Evolutionary conservation across 2,113 vertebrate genomes (phyloP), one percentile per base, ranked within the genome.

Genomic region (Varanus komodoensis): DNA sequence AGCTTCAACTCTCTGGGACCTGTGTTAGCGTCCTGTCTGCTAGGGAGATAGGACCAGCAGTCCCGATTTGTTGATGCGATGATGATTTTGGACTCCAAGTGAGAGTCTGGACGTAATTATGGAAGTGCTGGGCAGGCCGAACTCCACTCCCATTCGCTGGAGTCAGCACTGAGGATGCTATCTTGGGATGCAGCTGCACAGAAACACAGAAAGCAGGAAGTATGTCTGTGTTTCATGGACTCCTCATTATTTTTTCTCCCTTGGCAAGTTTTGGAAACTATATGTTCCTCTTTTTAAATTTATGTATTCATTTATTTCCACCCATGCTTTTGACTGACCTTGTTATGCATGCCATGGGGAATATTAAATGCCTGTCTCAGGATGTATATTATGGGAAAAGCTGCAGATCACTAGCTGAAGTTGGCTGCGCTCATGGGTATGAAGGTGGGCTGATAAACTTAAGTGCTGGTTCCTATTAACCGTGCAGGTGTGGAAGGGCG

Each of bases 31-130:
- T 38, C 12, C 19, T 50, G 32, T 15, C 90, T 85, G 38, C 91
- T 84, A 93, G 54, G 94, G 95, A 94, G 94, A 93, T 91, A 44
- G 91, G 94, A 87, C 83, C 44, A 89, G 92, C 93, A 73, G 90
- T 94, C 94, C 90, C 91, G 90, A 94, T 92, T 90, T 91, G 84
- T 75, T 86, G 27, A 0, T 90, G 91, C 88, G 15, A 82, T 61
- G 27, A 92, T 91, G 92, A 91, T 87, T 91, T 92, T 89, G 79
- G 93, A 93, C 95, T 93, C 95, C 95, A 92, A 93, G 91, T 86
- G 86, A 73, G 93, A 93, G 92, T 93, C 95, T 95, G 95, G 89
- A 95, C 93, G 90, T 93, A 92, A 93, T 96, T 95, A 95, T 92
- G 91, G 92, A 94, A 92, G 92, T 95, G 90, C 86, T 84, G 14